A percentile compares a stretch with the other conserved stretches of the same genome.
Conservation (phyloP, 1,140 invertebrate species). For the Oreohelix idahoensis region DNA sequence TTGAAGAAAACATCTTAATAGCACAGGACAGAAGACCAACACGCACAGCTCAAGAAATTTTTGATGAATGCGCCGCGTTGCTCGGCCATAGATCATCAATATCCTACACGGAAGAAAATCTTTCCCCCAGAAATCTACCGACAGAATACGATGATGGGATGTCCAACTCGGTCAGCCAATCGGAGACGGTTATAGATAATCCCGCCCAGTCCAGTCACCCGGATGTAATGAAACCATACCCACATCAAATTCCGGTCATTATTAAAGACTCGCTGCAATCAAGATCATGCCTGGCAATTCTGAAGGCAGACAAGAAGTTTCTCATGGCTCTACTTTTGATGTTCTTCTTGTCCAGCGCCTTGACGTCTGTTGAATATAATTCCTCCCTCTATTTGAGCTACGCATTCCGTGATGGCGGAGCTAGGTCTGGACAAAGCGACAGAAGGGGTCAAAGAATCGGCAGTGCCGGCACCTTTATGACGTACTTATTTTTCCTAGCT, state of each 20-base stretch:
- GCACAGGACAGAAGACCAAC: constrained; percentile 16
- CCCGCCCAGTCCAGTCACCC: not conserved
- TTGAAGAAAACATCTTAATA: not conserved
- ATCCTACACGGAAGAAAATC: not conserved
- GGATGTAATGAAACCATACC: not conserved
- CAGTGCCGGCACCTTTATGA: not conserved
- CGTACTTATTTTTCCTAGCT: not conserved
- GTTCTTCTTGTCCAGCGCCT: not conserved
- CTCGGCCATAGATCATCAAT: not conserved
- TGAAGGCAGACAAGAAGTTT: not conserved
- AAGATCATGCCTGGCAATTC: not conserved
- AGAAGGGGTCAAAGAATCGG: not conserved
- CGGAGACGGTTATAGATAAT: not conserved
- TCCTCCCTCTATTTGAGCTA: not conserved
- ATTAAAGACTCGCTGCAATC: not conserved
- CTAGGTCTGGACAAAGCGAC: not conserved
- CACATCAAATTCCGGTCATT: not conserved
- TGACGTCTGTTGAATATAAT: not conserved
- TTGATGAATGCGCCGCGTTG: constrained; percentile 24
- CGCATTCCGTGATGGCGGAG: not conserved
- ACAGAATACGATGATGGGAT: not conserved
- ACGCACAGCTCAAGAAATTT: constrained; percentile 23
- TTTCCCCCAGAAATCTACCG: not conserved
- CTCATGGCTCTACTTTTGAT: not conserved
- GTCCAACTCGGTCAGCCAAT: not conserved